phyloP scores from a whole-genome alignment of 2,113 vertebrate species.

The Rutilus rutilus region DNA sequence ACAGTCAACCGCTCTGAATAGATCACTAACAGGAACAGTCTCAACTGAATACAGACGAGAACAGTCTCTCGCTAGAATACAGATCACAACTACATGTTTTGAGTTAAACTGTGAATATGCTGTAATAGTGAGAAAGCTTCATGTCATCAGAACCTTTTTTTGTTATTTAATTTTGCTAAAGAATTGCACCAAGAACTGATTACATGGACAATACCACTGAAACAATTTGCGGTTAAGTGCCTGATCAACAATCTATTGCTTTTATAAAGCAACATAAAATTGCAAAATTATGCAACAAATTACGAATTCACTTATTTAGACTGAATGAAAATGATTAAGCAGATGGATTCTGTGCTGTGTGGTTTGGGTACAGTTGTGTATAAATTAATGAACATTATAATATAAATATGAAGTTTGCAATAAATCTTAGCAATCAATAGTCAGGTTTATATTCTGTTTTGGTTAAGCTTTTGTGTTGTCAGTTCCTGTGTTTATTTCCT shows the following conservation, averaged over 20 bases:
- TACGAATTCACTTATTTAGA: background rate
- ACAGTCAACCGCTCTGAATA: background rate
- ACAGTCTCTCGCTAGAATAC: background rate
- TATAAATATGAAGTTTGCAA: background rate
- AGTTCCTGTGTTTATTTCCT: no score
- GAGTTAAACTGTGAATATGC: background rate
- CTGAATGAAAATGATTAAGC: background rate
- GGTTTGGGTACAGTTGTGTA: background rate
- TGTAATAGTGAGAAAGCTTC: background rate
- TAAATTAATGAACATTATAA: background rate
- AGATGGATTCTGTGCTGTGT: background rate
- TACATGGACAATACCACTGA: background rate
- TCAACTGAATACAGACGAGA: background rate
- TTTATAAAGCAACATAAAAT: background rate
- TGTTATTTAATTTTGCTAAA: background rate
- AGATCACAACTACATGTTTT: background rate
- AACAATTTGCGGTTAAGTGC: background rate
- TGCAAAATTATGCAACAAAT: background rate
- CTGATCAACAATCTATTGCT: background rate
- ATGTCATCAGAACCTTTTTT: background rate
- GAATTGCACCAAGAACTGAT: background rate
- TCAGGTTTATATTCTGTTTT: no score
- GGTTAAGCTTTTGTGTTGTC: no score
- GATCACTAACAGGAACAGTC: slow-evolving; percentile 7
- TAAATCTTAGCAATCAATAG: background rate